phyloP scores from a whole-genome alignment of 2,113 vertebrate genomes.

The Oenanthe melanoleuca region DNA sequence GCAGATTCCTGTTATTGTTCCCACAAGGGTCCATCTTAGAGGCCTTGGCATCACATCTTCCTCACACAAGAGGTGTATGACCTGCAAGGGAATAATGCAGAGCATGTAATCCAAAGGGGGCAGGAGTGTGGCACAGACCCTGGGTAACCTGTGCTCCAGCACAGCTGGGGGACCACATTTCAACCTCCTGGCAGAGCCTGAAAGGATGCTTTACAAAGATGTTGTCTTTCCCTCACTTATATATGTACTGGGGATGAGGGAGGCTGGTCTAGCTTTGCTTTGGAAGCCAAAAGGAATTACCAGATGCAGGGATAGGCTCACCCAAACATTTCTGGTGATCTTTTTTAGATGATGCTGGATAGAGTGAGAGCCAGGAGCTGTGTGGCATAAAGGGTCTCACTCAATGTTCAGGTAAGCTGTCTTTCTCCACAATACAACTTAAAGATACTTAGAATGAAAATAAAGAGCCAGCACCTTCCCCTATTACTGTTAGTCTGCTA shows the following conservation, averaged over 20 bases:
- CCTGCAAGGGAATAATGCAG: background rate
- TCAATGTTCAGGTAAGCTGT: background rate
- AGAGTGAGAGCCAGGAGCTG: background rate
- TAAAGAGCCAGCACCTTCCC: background rate
- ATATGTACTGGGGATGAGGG: accelerated
- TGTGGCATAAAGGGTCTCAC: background rate
- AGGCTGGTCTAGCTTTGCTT: background rate
- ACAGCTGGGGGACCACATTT: background rate
- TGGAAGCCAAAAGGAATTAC: background rate
- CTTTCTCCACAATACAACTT: background rate
- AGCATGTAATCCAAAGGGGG: background rate
- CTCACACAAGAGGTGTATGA: accelerated
- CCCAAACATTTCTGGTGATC: background rate
- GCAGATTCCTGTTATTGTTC: background rate
- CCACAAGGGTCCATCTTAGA: background rate
- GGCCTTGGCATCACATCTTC: background rate
- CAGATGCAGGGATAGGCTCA: background rate
- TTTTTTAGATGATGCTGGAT: background rate
- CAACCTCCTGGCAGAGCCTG: background rate
- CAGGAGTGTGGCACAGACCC: background rate
- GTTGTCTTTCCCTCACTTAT: accelerated
- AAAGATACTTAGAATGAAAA: background rate
- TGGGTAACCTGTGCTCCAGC: background rate
- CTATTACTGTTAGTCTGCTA: background rate
- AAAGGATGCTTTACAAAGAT: background rate